Base-by-base conservation (phyloP, 2,797 vertebrate genomes). In the Danio choprae region DNA sequence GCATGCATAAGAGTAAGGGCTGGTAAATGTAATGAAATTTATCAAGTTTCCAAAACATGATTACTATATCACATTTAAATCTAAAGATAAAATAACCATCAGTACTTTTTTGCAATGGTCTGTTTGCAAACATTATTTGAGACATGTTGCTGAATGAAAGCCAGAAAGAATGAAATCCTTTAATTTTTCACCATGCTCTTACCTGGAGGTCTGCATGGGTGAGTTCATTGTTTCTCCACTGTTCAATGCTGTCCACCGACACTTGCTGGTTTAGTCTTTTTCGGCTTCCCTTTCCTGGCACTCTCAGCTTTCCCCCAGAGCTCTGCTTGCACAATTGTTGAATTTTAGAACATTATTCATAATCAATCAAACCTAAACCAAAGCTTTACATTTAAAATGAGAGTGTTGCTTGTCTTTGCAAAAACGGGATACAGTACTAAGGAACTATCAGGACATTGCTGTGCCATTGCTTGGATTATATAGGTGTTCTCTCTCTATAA, bases 191-290 rank as follows among this genome's bases (percentile, higher is more conserved):
- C 16, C 29, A 51, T 55, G 15, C 62, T 29, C 11, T 70, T 76
- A 95, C 93, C 92, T 95, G 92, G 0, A 89, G 87, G 87, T 96
- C 94, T 89, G 91, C 87, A 72, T 93, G 55, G 72, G 90, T 94
- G 86, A 94, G 92, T 87, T 93, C 94, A 87, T 94, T 91, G 81
- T 91, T 64, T 87, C 94, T 94, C 84, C 93, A 91, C 82, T 95
- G 95, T 79, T 95, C 95, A 74, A 96, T 93, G 81, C 94, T 95
- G 87, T 97, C 94, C 40, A 95, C 93, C 5, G 94, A 94, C 43
- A 92, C 94, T 89, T 95, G 95, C 86, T 94, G 95, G 68, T 95
- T 97, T 71, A 97, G 89, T 85, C 95, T 94, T 91, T 97, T 98
- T 85, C 95, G 93, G 78, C 94, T 95, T 63, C 94, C 89, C 90